Base-by-base conservation (phyloP, 2,888 invertebrate species). In the Pristionchus entomophagus region DNA sequence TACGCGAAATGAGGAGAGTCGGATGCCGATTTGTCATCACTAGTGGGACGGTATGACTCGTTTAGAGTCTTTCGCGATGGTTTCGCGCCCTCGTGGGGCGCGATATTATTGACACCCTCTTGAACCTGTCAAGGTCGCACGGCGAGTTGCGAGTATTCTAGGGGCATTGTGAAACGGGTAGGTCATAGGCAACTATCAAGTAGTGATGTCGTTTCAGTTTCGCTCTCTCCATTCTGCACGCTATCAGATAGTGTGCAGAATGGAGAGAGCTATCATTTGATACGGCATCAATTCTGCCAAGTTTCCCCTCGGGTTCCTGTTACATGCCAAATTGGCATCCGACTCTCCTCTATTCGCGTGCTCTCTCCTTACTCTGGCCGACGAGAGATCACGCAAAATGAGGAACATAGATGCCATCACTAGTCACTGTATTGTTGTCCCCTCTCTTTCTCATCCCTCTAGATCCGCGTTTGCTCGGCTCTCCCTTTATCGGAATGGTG, bases 61-160 rank as follows among this genome's bases (percentile, higher is more conserved):
- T 41, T 78, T 38, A 38, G 62, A 32, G 29, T 62, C 62, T n/a
- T n/a, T n/a, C n/a, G n/a, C n/a, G 32, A 19, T 35, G 41, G 69
- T 69, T 69, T 69, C 38, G 22, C 22, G 19, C 69, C 8, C 56
- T 29, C n/a, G n/a, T 29, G 35, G 29, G 29, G 65, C 29, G n/a
- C n/a, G 41, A 49, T 29, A 78, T 32, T 49, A 32, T 45, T n/a
- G n/a, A n/a, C n/a, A 26, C 17, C 3, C 29, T 29, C 69, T 69
- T 69, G 69, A 69, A 69, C 69, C 69, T 22, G 69, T 38, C 69
- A 69, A 69, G 69, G 69, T 3, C 38, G 38, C n/a, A n/a, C n/a
- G n/a, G n/a, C 29, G 69, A 10, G 69, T 38, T 38, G 38, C 38
- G 69, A 69, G 22, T 22, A 38, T 35, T 69, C 69, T 32, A 59